These are phyloP conservation scores for Phasianus colchicus DNA, from an alignment of 2,113 vertebrate species.

Conservation along the genomic window DNA sequence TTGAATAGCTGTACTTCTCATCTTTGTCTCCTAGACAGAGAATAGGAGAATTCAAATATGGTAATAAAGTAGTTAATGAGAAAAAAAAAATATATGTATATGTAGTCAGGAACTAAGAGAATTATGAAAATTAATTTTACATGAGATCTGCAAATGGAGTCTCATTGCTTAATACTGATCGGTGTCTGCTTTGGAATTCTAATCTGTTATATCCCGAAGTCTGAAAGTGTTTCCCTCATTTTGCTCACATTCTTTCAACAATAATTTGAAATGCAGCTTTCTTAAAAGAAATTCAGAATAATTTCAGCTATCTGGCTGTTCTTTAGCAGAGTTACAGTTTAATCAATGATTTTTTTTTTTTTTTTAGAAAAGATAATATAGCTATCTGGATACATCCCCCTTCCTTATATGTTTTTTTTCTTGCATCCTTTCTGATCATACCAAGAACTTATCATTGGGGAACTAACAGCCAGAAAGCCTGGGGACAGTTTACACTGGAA, in stretches of 20 bases:
- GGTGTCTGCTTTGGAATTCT: slow-evolving; percentile 63
- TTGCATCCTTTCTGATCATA: neutral
- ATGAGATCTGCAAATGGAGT: slow-evolving; percentile 76
- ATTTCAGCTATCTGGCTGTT: slow-evolving; percentile 16
- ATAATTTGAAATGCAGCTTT: neutral
- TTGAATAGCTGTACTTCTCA: neutral
- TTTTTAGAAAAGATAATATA: neutral
- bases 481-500: neutral
- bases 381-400: neutral
- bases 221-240: neutral
- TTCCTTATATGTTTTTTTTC: neutral
- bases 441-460: neutral
- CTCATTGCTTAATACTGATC: slow-evolving; percentile 70
- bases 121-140: slow-evolving; percentile 80
- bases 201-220: slow-evolving; percentile 33
- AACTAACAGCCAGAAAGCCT: neutral
- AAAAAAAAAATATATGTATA: slow-evolving; percentile 67
- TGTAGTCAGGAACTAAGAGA: slow-evolving; percentile 74
- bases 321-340: neutral
- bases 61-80: slow-evolving; percentile 72
- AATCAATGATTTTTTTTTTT: neutral
- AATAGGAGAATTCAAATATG: slow-evolving; percentile 57
- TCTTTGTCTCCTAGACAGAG: slow-evolving; percentile 27
- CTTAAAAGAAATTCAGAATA: slow-evolving; percentile 34
- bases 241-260: neutral